Evolutionary conservation across 2,113 vertebrate genomes (phyloP).

Genomic region (Chitala chitala): DNA sequence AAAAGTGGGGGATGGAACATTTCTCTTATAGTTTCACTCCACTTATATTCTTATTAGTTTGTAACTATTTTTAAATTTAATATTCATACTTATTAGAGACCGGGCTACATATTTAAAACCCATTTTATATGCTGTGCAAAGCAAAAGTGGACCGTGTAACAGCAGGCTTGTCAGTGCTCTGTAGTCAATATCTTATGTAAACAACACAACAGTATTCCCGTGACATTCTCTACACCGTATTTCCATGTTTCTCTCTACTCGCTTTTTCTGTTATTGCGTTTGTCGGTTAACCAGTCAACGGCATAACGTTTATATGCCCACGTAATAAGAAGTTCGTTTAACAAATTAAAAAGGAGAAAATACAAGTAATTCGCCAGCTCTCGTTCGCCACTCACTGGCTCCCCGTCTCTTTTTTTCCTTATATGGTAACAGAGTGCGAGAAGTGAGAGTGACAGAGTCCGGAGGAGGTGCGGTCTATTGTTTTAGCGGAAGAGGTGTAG

Average conservation of each 20-base stretch:
- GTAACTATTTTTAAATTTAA: too few relatives aligned
- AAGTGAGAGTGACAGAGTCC: constrained; percentile 33
- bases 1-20: constrained; percentile 22
- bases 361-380: constrained; percentile 45
- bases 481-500: constrained; percentile 63
- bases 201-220: background rate
- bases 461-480: constrained; percentile 67
- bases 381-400: constrained; percentile 43
- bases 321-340: constrained; percentile 33
- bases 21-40: constrained; percentile 3
- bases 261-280: too few relatives aligned
- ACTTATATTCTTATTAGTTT: background rate
- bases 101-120: too few relatives aligned
- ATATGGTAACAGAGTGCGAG: constrained; percentile 65
- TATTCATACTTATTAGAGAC: too few relatives aligned
- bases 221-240: too few relatives aligned
- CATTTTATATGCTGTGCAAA: too few relatives aligned
- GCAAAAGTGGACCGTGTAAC: background rate
- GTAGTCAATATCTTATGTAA: background rate
- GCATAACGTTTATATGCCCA: constrained; percentile 24
- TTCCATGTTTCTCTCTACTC: too few relatives aligned
- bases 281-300: background rate
- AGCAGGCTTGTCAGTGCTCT: background rate
- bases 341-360: background rate
- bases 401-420: constrained; percentile 63